phyloP scores from a whole-genome alignment of 2,888 invertebrate species.

The Nemoura dubitans region DNA sequence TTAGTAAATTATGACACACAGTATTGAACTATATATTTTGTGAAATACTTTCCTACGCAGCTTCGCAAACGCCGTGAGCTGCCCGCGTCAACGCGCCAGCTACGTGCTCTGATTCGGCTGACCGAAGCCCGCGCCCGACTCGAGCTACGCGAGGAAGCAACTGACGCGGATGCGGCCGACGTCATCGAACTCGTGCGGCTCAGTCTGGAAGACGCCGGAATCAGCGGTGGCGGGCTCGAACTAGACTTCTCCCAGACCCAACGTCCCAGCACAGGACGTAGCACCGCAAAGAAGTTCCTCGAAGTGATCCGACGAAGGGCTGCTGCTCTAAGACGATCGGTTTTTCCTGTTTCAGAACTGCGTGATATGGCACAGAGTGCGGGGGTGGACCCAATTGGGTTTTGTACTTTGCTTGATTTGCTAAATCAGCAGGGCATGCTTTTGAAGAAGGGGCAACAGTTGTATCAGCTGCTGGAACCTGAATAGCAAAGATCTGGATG shows the following conservation, averaged over 20 bases:
- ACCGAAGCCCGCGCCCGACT: constrained; percentile 89
- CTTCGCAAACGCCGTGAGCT: neutral
- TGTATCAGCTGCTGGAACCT: constrained; percentile 69
- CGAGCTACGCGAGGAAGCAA: constrained; percentile 84
- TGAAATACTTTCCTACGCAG: constrained; percentile 53
- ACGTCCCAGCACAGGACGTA: constrained; percentile 77
- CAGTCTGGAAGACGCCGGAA: constrained; percentile 79
- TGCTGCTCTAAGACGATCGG: constrained; percentile 71
- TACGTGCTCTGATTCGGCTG: constrained; percentile 87
- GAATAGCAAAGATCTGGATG: neutral
- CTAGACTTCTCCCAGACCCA: constrained; percentile 69
- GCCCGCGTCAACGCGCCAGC: constrained; percentile 73
- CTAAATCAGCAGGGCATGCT: constrained; percentile 88
- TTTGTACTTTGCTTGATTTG: constrained; percentile 75
- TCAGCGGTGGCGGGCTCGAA: constrained; percentile 73
- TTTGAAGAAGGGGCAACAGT: constrained; percentile 79
- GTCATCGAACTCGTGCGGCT: constrained; percentile 85
- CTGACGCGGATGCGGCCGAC: constrained; percentile 82
- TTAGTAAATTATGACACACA: too few species aligned
- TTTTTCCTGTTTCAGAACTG: constrained; percentile 81
- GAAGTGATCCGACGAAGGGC: constrained; percentile 73
- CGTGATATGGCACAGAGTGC: constrained; percentile 74
- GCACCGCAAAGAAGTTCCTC: constrained; percentile 78
- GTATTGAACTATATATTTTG: too few species aligned
- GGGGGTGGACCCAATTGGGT: constrained; percentile 71